Base-by-base conservation (phyloP, 2,888 invertebrate species). In the Himalopsyche japonica region DNA sequence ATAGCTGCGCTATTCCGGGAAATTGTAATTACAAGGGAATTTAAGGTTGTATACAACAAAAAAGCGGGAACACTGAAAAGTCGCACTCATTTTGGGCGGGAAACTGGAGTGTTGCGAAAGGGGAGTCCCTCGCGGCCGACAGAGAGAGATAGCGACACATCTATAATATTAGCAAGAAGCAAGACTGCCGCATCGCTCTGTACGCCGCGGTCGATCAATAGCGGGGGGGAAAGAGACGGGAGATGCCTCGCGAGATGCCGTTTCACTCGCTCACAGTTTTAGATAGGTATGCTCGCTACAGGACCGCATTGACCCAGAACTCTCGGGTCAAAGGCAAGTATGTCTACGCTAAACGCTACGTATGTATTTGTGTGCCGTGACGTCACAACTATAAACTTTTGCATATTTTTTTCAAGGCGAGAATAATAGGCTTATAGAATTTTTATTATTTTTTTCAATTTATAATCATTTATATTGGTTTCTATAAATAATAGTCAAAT, bases 141-240 rank as follows among this genome's bases (percentile, higher is more conserved):
- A 70, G 27, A 70, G 70, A 70, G 70, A 70, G 70, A 70, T 70
- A 70, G 70, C 8, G 27, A 70, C 30, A 70, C 27, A 27, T 70
- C 20, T 70, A 70, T n/a, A n/a, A n/a, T n/a, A n/a, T 70, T 70
- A 70, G 70, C 70, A 70, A 70, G 70, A 70, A 70, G 70, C 70
- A 70, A 70, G 70, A 70, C 70, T 70, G 70, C 70, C 70, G 70
- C 70, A 70, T 70, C 70, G 70, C 70, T 70, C 70, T 70, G 70
- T 70, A 70, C 70, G 70, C 70, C 70, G 27, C 70, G 27, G 70
- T 70, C 70, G 70, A 70, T 70, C 70, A 70, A 70, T 70, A 70
- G 70, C 70, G 70, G 70, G 70, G 27, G 70, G 30, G 70, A 70
- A 12, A 12, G 70, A 70, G 70, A 70, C 30, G 70, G 70, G 27